Evolutionary conservation across 2,113 vertebrate species (phyloP), one percentile per base, ranked within the genome.

Genomic region (Tretioscincus oriximinensis): DNA sequence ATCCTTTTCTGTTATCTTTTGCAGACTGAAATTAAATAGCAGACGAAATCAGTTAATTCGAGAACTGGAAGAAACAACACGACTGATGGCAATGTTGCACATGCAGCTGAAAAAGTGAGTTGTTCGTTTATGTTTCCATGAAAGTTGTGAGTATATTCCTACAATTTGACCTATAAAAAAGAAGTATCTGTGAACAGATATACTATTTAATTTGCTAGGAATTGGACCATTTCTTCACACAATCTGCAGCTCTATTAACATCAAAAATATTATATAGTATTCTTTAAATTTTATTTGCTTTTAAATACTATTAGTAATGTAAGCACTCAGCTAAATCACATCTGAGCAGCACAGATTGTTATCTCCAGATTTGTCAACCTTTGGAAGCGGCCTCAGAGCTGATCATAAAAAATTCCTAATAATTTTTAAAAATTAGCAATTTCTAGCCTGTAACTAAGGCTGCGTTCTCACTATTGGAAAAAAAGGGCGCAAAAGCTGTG

Each of bases 1-100:
- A 70, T 18, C 41, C 21, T 31, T 80, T 81, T 77, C 6, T 83
- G 0, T 88, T 28, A 41, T 28, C 81, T 81, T 77, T 58, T 73
- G 26, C 87, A 99, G 98, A 75, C 81, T 99, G 71, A 96, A 96
- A 67, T 88, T 99, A 73, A 98, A 95, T 90, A 97, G 97, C 90
- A 97, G 93, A 90, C 97, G 98, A 89, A 99, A 96, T 87, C 96
- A 98, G 85, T 91, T 99, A 87, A 96, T 99, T 65, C 92, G 95
- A 80, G 98, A 99, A 87, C 94, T 99, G 89, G 98, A 99, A 91
- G 98, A 99, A 86, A 96, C 95, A 35, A 98, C 98, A 0, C 96
- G 97, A 2, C 89, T 97, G 74, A 95, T 98, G 1, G 92, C 97
- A 0, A 84, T 94, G 16, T 90, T 99, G 51, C 96, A 99, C 63